Base-by-base conservation (phyloP, 2,797 vertebrate species). In the Pangasius djambal region DNA sequence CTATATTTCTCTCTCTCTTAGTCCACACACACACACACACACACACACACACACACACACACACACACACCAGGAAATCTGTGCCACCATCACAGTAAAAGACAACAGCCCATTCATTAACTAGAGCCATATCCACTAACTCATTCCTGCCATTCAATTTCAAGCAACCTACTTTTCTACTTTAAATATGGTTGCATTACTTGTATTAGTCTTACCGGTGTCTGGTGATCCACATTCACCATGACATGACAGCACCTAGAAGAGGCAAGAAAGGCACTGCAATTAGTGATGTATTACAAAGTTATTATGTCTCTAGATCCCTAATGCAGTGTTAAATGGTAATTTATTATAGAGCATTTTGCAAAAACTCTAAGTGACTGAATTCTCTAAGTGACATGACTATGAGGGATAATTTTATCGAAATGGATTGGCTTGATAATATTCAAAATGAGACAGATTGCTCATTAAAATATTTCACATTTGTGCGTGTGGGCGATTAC, bases 381-480 rank as follows among this genome's bases (percentile, higher is more conserved):
- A 86, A 89, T 81, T 87, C 77, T 87, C 75, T 69, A 69, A 81
- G 44, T 87, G 86, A 88, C 69, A 89, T 83, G 84, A 78, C 72
- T 86, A 83, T 83, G 85, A 89, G 63, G 85, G 55, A 78, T 88
- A 86, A 90, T 92, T 89, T 84, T 87, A 87, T 89, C 88, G 84
- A 90, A 92, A 90, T 78, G 87, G 88, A 89, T 90, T 86, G 86
- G 86, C 87, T 88, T 91, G 91, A 93, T 91, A 84, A 93, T 93
- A 92, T 94, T 95, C 93, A 94, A 93, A 92, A 91, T 75, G 91
- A 94, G 94, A 94, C 95, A 96, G 96, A 96, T 96, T 96, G 95
- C 95, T 96, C 95, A 96, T 96, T 96, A 96, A 95, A 95, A 96
- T 96, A 96, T 95, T 94, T 94, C 95, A 96, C 95, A 96, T 96